Evolutionary conservation across 2,888 invertebrate species (phyloP).

Genomic region (Gnatocerus cornutus): DNA sequence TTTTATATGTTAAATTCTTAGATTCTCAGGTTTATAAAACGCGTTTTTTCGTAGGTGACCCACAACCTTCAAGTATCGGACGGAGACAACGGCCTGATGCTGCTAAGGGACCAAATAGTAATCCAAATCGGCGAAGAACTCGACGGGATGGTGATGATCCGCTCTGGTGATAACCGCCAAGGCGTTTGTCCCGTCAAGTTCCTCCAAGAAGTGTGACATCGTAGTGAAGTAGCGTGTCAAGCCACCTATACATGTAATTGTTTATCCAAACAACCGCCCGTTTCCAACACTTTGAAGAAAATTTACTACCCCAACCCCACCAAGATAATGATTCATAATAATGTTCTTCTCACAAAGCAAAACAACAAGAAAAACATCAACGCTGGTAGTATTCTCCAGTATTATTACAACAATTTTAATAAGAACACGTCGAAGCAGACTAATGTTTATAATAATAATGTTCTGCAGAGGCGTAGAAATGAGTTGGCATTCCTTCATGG

Average conservation of each 20-base stretch:
- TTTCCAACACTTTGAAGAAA: conserved; percentile 61
- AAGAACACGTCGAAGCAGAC: conserved; percentile 66
- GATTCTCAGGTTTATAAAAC: not conserved
- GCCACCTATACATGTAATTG: conserved; percentile 63
- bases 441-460: conserved; percentile 68
- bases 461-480: conserved; percentile 63
- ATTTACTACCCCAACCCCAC: conserved; percentile 66
- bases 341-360: conserved; percentile 58
- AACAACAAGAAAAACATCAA: conserved; percentile 64
- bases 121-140: conserved; percentile 93
- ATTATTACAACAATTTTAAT: conserved; percentile 69
- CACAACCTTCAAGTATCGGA: conserved; percentile 91
- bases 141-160: conserved; percentile 94
- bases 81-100: conserved; percentile 85
- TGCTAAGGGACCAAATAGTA: conserved; percentile 94
- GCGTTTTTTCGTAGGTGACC: conserved; percentile 71
- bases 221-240: conserved; percentile 67
- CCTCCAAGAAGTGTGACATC: conserved; percentile 95
- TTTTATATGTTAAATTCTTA: no score
- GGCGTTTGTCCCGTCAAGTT: conserved; percentile 96
- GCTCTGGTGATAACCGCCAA: conserved; percentile 93
- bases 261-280: conserved; percentile 50
- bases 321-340: conserved; percentile 56
- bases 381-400: conserved; percentile 67
- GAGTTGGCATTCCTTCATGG: conserved; percentile 66